Evolutionary conservation across 2,797 vertebrate species (phyloP).

Genomic region (Apogon hyalosoma): DNA sequence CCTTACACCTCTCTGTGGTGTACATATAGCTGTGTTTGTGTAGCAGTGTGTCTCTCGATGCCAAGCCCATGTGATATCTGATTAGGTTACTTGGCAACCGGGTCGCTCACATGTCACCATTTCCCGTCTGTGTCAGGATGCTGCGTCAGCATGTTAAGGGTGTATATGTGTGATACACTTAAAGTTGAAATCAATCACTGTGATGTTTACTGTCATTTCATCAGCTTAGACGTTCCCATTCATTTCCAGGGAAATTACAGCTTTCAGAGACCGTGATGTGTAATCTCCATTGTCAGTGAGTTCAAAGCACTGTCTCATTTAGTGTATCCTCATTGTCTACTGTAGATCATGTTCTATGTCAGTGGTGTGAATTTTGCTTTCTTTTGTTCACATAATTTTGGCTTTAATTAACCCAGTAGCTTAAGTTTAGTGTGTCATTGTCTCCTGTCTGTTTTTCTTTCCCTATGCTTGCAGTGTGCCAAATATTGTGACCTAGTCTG

Average conservation of each 20-base stretch:
- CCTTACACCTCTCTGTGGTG: no score
- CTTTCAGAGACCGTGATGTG: conserved; percentile 11
- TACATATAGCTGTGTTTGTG: neutral
- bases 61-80: conserved; percentile 34
- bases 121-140: conserved; percentile 21
- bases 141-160: neutral
- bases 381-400: conserved; percentile 29
- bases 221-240: conserved; percentile 15
- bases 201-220: conserved; percentile 32
- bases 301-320: conserved; percentile 15
- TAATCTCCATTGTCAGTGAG: conserved; percentile 15
- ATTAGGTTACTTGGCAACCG: conserved; percentile 58
- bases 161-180: neutral
- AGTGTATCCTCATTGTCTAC: neutral
- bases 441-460: conserved; percentile 24
- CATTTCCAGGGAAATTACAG: conserved; percentile 44
- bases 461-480: conserved; percentile 25
- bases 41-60: conserved; percentile 27
- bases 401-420: conserved; percentile 18
- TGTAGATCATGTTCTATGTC: neutral
- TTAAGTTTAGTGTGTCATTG: conserved; percentile 7
- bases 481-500: conserved; percentile 18
- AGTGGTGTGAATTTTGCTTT: no score
- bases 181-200: conserved; percentile 8
- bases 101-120: conserved; percentile 23